Percentiles rank a stretch among this genome's conserved stretches.
Conservation (phyloP, 92 coral and sea anemone genomes). For the Palythoa grandiflora region DNA sequence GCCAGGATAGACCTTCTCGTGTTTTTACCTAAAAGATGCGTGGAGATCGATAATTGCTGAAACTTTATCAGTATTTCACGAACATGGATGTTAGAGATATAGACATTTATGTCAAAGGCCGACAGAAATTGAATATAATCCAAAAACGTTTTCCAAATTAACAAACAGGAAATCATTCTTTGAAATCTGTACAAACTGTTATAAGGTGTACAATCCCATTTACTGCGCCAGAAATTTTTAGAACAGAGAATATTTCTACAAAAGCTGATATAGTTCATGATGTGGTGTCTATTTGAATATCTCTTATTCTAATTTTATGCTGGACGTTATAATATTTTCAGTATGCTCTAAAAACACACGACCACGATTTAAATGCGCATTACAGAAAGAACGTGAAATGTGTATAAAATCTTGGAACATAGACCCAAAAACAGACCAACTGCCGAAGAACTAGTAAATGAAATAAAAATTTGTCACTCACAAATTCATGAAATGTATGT, state of each 20-base stretch:
- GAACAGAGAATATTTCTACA: background rate
- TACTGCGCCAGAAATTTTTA: background rate
- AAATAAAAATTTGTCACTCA: too few species aligned
- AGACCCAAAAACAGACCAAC: background rate
- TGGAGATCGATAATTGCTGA: too few species aligned
- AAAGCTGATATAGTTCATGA: background rate
- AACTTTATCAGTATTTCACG: too few species aligned
- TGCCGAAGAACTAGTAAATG: background rate
- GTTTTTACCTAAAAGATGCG: too few species aligned
- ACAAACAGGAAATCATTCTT: background rate
- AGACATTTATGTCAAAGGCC: too few species aligned
- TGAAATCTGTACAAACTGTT: background rate
- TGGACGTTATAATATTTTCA: background rate
- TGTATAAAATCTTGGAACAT: background rate
- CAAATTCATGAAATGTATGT: background rate
- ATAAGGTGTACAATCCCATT: background rate
- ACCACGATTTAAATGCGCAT: background rate
- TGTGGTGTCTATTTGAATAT: background rate
- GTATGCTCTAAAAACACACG: background rate
- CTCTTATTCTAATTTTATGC: background rate
- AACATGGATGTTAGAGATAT: too few species aligned
- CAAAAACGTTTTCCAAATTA: too few species aligned
- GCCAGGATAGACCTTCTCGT: too few species aligned
- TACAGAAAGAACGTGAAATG: background rate
- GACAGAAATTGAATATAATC: too few species aligned